Percentiles rank a stretch among this genome's conserved stretches.
These are phyloP conservation scores for Procambarus clarkii DNA, from an alignment of 1,140 invertebrate species.

Conservation along the genomic window DNA sequence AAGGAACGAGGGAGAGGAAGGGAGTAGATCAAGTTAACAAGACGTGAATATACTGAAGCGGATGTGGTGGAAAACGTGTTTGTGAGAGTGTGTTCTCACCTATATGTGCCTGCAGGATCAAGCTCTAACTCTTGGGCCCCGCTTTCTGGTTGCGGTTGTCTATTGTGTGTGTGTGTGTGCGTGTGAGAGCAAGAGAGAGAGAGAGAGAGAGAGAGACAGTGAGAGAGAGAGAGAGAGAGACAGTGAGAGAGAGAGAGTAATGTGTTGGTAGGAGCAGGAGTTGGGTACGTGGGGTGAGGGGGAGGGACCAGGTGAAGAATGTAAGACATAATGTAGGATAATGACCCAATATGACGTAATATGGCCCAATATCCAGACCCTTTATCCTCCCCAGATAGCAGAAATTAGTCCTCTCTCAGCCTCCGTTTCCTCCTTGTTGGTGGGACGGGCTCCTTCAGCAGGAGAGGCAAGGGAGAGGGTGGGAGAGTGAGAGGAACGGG, in stretches of 20 bases:
- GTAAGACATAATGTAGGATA: neutral
- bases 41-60: too few species aligned
- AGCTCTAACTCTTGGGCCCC: too few species aligned
- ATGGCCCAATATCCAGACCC: neutral
- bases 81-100: slow-evolving; percentile 22
- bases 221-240: neutral
- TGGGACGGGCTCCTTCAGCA: neutral
- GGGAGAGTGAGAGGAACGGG: neutral
- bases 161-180: neutral
- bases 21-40: too few species aligned
- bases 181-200: slow-evolving; percentile 21
- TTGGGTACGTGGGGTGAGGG: neutral
- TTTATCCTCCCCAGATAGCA: neutral
- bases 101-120: slow-evolving; percentile 14
- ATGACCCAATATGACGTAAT: neutral
- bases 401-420: neutral
- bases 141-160: neutral
- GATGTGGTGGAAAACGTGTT: neutral
- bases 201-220: neutral
- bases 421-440: neutral
- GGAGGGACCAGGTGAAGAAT: neutral
- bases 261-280: too few species aligned
- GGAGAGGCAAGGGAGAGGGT: neutral
- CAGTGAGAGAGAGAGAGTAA: too few species aligned
- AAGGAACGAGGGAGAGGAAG: too few species aligned